These are phyloP conservation scores for Zootermopsis nevadensis DNA, from an alignment of 2,888 invertebrate genomes.

Conservation along the genomic window DNA sequence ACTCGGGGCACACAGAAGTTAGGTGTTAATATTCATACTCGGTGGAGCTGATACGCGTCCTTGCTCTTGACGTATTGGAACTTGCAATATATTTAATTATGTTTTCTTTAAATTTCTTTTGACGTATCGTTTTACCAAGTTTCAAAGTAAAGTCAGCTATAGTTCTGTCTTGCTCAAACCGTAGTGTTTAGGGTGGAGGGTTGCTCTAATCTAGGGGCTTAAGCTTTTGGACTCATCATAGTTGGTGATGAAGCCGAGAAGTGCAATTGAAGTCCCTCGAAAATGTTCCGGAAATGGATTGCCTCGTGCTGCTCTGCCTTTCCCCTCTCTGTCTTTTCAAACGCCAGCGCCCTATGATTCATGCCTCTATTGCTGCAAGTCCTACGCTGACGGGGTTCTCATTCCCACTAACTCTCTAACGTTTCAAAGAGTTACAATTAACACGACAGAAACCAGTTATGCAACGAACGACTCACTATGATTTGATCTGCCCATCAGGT, in stretches of 20 bases:
- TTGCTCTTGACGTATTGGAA: too few species aligned
- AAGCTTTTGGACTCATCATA: slow-evolving; percentile 42
- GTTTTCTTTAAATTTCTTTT: too few species aligned
- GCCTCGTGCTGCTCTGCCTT: slow-evolving; percentile 30
- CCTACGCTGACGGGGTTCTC: neutral
- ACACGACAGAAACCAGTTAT: slow-evolving; percentile 21
- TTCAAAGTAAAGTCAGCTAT: neutral
- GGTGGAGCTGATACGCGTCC: too few species aligned
- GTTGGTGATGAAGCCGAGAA: slow-evolving; percentile 44
- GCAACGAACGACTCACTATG: neutral
- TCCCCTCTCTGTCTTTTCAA: slow-evolving; percentile 37
- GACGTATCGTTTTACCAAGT: too few species aligned
- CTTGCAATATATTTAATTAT: too few species aligned
- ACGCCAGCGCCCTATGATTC: slow-evolving; percentile 36
- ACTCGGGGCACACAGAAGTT: too few species aligned
- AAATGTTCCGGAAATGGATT: slow-evolving; percentile 44
- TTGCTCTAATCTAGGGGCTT: slow-evolving; percentile 40
- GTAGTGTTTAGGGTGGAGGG: neutral
- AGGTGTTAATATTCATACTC: too few species aligned
- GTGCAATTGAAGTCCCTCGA: slow-evolving; percentile 43
- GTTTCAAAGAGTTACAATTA: slow-evolving; percentile 26
- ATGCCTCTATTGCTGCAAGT: neutral
- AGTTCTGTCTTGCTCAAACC: slow-evolving; percentile 4
- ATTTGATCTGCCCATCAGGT: neutral
- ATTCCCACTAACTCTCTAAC: slow-evolving; percentile 2